Evolutionary conservation across 2,888 invertebrate species (phyloP).

Genomic region (Cosmia trapezina): DNA sequence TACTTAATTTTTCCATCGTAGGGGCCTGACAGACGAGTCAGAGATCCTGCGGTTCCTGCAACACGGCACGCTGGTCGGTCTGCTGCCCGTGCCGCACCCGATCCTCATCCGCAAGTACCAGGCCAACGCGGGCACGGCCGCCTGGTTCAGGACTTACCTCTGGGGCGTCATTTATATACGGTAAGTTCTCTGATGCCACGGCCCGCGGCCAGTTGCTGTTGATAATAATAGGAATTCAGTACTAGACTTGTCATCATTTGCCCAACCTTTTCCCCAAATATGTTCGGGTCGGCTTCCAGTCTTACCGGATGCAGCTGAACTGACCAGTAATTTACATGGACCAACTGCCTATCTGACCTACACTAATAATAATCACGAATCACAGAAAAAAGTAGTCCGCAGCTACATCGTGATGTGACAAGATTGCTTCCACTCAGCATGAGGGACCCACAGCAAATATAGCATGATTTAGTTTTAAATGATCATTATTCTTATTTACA

Average conservation of each 20-base stretch:
- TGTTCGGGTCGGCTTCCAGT: background rate
- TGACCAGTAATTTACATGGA: background rate
- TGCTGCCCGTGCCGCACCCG: constrained; percentile 99
- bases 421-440: too few species aligned
- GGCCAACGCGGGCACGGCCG: constrained; percentile 99
- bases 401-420: too few species aligned
- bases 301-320: background rate
- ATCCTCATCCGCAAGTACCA: constrained; percentile 99
- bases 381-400: too few species aligned
- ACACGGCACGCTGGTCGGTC: constrained; percentile 99
- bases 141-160: constrained; percentile 99
- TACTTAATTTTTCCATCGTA: constrained; percentile 72
- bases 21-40: constrained; percentile 99
- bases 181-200: constrained; percentile 80
- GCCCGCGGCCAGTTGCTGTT: background rate
- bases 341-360: background rate
- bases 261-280: too few species aligned
- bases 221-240: background rate
- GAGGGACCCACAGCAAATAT: background rate
- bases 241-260: too few species aligned
- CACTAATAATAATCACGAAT: too few species aligned
- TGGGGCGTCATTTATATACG: constrained; percentile 99
- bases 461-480: background rate
- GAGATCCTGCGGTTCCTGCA: constrained; percentile 99
- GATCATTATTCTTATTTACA: constrained; percentile 75